Conservation (phyloP, 1,140 invertebrate species). For the Cyrtorhinus lividipennis region DNA sequence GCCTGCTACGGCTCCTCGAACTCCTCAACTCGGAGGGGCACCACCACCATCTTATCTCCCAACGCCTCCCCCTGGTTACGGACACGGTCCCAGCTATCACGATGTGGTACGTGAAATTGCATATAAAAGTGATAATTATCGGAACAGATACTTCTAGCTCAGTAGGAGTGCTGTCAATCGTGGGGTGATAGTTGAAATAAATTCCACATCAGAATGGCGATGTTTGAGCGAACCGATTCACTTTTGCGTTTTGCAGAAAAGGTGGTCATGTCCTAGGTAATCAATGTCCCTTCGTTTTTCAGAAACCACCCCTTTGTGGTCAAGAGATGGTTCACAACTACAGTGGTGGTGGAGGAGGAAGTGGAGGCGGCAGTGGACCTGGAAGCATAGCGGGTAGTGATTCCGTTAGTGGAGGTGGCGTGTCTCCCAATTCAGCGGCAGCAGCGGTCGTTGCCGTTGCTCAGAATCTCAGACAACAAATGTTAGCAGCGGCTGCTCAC, state of each 20-base stretch:
- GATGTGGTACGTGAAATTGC: not conserved
- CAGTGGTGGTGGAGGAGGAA: conserved; percentile 32
- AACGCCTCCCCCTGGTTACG: not conserved
- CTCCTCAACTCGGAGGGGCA: not conserved
- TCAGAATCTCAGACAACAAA: conserved; percentile 52
- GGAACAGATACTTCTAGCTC: no score
- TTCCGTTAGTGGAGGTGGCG: conserved; percentile 34
- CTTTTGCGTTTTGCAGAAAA: no score
- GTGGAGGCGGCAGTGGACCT: conserved; percentile 36
- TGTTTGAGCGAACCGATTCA: no score
- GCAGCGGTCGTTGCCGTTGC: conserved; percentile 54
- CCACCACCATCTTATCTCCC: not conserved
- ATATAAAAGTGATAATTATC: no score
- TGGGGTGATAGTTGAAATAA: no score
- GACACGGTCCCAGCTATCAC: not conserved
- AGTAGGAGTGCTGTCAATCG: no score
- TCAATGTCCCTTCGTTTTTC: not conserved
- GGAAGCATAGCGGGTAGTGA: conserved; percentile 31
- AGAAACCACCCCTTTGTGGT: conserved; percentile 16
- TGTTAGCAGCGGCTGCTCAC: conserved; percentile 47
- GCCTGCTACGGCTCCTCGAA: not conserved
- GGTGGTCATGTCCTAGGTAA: no score
- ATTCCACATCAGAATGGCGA: no score
- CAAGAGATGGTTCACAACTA: conserved; percentile 10
- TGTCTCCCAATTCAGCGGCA: conserved; percentile 45